Conservation (phyloP, 2,888 invertebrate genomes). For the Nysson spinosus region DNA sequence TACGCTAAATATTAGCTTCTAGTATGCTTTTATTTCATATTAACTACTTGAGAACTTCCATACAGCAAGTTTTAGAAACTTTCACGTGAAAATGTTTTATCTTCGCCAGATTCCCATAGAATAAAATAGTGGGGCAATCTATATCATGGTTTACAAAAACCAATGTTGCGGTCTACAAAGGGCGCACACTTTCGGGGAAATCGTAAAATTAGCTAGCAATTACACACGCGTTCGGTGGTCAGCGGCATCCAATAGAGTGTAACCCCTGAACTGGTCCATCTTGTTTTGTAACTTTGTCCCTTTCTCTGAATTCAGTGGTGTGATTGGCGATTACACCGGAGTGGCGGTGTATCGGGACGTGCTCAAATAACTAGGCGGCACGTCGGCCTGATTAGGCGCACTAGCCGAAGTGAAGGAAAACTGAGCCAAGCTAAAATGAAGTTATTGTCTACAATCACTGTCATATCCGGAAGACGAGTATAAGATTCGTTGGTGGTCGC, state of each 20-base stretch:
- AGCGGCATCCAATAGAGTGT: constrained; percentile 14
- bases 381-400: constrained; percentile 49
- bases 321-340: constrained; percentile 54
- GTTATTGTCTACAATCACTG: constrained; percentile 51
- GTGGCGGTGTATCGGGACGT: constrained; percentile 52
- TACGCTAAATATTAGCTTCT: too few relatives aligned
- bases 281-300: constrained; percentile 35
- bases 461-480: constrained; percentile 22
- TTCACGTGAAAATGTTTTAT: too few relatives aligned
- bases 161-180: constrained; percentile 15
- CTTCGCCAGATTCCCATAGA: background rate
- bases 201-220: constrained; percentile 44
- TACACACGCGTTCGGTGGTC: constrained; percentile 32
- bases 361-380: constrained; percentile 61
- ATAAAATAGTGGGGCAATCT: background rate
- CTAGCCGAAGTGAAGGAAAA: constrained; percentile 24
- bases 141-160: background rate
- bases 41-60: too few relatives aligned
- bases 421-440: constrained; percentile 40
- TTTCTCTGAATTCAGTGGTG: constrained; percentile 45
- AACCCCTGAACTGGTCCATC: constrained; percentile 29
- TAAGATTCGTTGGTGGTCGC: constrained; percentile 26
- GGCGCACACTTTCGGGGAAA: constrained; percentile 39
- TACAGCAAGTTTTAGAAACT: too few relatives aligned
- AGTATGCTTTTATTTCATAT: too few relatives aligned